phyloP scores from a whole-genome alignment of 2,113 vertebrate genomes.

The Oryzias javanicus region DNA sequence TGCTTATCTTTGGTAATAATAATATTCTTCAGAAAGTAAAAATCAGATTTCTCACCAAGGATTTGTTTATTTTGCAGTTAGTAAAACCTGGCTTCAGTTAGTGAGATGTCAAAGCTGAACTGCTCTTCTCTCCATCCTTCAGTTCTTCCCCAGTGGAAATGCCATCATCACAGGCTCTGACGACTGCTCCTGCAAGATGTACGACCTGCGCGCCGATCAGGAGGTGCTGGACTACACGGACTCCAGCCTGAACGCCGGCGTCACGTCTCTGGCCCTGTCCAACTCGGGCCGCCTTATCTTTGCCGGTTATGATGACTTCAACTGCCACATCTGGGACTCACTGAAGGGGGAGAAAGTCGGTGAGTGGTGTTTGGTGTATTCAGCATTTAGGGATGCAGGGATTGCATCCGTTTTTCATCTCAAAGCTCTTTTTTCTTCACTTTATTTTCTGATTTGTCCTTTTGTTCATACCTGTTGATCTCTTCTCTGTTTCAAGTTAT shows the following conservation, averaged over 20 bases:
- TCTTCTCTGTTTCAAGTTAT: neutral
- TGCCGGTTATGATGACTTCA: slow-evolving; percentile 96
- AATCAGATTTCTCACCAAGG: no score
- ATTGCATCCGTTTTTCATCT: no score
- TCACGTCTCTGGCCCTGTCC: slow-evolving; percentile 92
- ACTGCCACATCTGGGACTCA: slow-evolving; percentile 96
- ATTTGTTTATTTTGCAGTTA: neutral
- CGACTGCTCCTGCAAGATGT: slow-evolving; percentile 90
- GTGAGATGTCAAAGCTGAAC: neutral
- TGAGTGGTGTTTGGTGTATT: slow-evolving; percentile 60
- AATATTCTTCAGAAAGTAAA: no score
- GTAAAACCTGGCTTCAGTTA: no score
- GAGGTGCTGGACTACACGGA: slow-evolving; percentile 87
- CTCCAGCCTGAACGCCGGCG: slow-evolving; percentile 85
- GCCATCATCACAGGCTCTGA: slow-evolving; percentile 90
- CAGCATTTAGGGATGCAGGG: neutral
- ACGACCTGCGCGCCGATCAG: slow-evolving; percentile 92
- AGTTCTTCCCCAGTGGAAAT: slow-evolving; percentile 88
- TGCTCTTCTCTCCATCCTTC: neutral
- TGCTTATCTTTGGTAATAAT: no score
- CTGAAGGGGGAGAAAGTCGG: slow-evolving; percentile 95
- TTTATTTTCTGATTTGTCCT: neutral
- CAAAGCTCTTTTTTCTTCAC: neutral
- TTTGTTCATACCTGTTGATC: neutral
- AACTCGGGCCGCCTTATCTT: slow-evolving; percentile 91